These are phyloP conservation scores for Nothobranchius furzeri DNA, from an alignment of 2,113 vertebrate genomes.

Conservation along the genomic window DNA sequence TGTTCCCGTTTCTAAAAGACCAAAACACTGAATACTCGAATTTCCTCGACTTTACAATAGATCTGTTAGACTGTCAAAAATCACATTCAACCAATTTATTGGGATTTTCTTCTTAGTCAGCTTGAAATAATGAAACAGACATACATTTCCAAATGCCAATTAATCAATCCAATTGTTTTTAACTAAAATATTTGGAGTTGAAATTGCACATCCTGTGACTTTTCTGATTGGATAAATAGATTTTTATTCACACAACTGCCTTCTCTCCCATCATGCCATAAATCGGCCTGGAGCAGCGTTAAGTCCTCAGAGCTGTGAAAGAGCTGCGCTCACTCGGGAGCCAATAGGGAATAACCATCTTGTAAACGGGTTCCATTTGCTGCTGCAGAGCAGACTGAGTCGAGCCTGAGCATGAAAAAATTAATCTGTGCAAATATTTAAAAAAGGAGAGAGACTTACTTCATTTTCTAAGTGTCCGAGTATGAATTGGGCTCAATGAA, in stretches of 20 bases:
- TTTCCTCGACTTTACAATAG: background rate
- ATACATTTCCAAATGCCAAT: too few species aligned
- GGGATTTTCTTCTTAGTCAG: background rate
- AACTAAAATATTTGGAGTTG: background rate
- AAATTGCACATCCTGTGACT: background rate
- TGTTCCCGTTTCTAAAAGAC: slow-evolving; percentile 1
- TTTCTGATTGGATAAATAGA: slow-evolving; percentile 25
- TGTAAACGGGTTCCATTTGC: slow-evolving; percentile 51
- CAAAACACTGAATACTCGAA: background rate
- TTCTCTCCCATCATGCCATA: slow-evolving; percentile 40
- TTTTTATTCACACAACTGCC: slow-evolving; percentile 41
- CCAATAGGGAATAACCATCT: slow-evolving; percentile 51
- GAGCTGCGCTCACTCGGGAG: slow-evolving; percentile 58
- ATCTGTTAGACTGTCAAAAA: background rate
- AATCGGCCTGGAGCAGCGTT: slow-evolving; percentile 59
- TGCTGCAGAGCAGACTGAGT: slow-evolving; percentile 37
- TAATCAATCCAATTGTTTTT: background rate
- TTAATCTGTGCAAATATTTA: slow-evolving; percentile 19
- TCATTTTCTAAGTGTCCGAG: slow-evolving; percentile 21
- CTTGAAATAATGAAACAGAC: too few species aligned
- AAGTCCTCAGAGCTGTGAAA: slow-evolving; percentile 57
- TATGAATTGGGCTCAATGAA: slow-evolving; percentile 34
- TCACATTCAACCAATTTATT: background rate
- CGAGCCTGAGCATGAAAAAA: slow-evolving; percentile 31
- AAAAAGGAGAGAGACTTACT: slow-evolving; percentile 6